Evolutionary conservation across 2,797 vertebrate species (phyloP), one percentile per base, ranked within the genome.

Genomic region (Gobionotothen gibberifrons): DNA sequence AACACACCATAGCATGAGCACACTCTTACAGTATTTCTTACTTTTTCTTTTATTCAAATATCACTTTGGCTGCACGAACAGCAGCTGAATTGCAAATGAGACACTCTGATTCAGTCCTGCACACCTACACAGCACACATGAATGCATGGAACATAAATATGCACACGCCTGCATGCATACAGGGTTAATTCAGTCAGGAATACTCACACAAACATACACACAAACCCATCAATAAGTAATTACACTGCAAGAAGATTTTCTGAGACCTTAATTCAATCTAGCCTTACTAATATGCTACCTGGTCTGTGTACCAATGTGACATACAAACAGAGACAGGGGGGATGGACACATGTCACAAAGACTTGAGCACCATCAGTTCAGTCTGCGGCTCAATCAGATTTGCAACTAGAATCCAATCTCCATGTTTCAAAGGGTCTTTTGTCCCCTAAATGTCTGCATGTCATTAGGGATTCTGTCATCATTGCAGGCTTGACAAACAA

Each of bases 1-100:
- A 81, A 83, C 76, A 77, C 9, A 70, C 43, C 44, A 21, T 15
- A 6, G 19, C 61, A 79, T 87, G 86, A 76, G 74, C 76, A 88
- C 83, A 68, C 32, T 21, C 26, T 66, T 67, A 56, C 48, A 69
- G 42, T 43, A 48, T 63, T 81, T 64, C 44, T 22, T 21, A 52
- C 63, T 68, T 48, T 51, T 32, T 22, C 9, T 44, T 74, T 77
- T 56, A 67, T 80, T 85, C 49, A 79, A 53, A 52, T 72, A 32
- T 70, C 15, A 55, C 43, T 67, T 56, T 58, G 52, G 60, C 53
- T 43, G 46, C 49, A 21, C 0, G 1, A 40, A 63, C 63, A 29
- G n/a, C 13, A 47, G 36, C 66, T 82, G 82, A 66, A 88, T 84
- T 10, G 13, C 49, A 59, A 80, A 82, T 70, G 60, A 75, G 26